Conservation (phyloP, 2,113 vertebrate genomes). For the pig (Sus scrofa) region T2T-Sscrofa CM000812.6:76311001-76311500, state of each 20-base stretch:
- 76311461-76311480: neutral
- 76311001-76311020: constrained; percentile 15
- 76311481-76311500: neutral
- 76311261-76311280: neutral
- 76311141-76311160: constrained; percentile 18
- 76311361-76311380: constrained; percentile 33
- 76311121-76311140: neutral
- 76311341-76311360: neutral
- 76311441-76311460: neutral
- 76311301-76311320: neutral
- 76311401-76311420: constrained; percentile 14
- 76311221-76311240: neutral
- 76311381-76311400: constrained; percentile 17
- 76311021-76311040: constrained; percentile 35
- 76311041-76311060: constrained; percentile 6
- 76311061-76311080: neutral
- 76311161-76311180: neutral
- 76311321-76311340: neutral
- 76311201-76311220: neutral
- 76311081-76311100: constrained; percentile 46
- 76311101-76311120: neutral
- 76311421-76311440: constrained; percentile 6
- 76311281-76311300: neutral
- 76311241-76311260: neutral
- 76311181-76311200: neutral